These are phyloP conservation scores for Polypedilum pembai DNA, from an alignment of 1,140 invertebrate genomes.

Conservation along the genomic window DNA sequence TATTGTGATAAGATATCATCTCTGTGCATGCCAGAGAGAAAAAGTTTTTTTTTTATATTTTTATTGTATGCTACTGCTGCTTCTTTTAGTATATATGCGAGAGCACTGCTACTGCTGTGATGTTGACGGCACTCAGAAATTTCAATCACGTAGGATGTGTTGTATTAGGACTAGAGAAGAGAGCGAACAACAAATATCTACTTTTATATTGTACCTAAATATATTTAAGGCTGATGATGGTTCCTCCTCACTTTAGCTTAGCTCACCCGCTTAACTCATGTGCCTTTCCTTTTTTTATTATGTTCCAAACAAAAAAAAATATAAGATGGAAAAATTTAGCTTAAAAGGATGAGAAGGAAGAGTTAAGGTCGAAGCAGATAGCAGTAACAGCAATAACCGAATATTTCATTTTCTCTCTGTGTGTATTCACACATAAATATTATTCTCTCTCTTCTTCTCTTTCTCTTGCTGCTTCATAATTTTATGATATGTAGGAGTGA, in stretches of 20 bases:
- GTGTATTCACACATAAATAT: constrained; percentile 25
- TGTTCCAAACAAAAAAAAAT: neutral
- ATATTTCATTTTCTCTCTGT: constrained; percentile 22
- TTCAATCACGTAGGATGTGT: constrained; percentile 21
- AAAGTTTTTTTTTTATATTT: too few species aligned
- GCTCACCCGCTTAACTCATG: neutral
- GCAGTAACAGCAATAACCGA: neutral
- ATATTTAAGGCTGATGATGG: constrained; percentile 23
- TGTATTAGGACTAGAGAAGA: constrained; percentile 14
- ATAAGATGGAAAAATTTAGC: neutral
- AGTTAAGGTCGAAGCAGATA: neutral
- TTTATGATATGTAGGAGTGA: constrained; percentile 9
- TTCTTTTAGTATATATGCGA: too few species aligned
- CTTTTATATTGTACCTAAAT: neutral
- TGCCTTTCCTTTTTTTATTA: constrained; percentile 18
- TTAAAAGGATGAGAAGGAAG: neutral
- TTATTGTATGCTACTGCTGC: too few species aligned
- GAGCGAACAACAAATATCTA: constrained; percentile 8
- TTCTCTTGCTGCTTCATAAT: constrained; percentile 24
- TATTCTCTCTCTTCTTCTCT: neutral
- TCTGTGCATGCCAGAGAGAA: neutral
- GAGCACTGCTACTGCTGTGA: neutral
- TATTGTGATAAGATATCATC: neutral
- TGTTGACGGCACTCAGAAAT: constrained; percentile 21
- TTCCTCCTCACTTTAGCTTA: neutral